Base-by-base conservation (phyloP, 2,797 vertebrate genomes). In the Acanthurus tractus region DNA sequence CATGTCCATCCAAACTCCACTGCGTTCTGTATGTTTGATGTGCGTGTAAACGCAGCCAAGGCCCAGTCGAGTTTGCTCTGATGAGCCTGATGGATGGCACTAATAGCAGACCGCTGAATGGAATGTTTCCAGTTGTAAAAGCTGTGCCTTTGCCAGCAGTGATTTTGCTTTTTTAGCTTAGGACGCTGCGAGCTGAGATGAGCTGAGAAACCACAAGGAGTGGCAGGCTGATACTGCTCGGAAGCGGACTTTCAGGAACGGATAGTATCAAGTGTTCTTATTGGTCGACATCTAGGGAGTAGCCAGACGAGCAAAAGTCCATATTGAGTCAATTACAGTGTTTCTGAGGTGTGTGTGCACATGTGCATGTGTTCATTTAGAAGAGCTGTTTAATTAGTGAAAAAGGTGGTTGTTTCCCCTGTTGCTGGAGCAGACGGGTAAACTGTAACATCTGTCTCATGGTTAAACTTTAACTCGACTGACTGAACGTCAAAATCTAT, bases 171-270 rank as follows among this genome's bases (percentile, higher is more conserved):
- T 74, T 76, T 83, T 72, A 55, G 66, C 70, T 73, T 62, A 78
- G 86, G 76, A 87, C 56, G 5, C 71, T 70, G 76, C 66, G 79
- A 87, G 84, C 85, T 29, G 25, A 29, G 85, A 90, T 86, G 83
- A 91, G 81, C 79, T 82, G 78, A 86, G 74, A 88, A 92, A 90
- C 90, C 90, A 61, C 88, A 83, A 85, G 72, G 73, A 86, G 79
- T 34, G 56, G 76, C 63, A 59, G 72, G 45, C 78, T 76, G 70
- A 54, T 84, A 71, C 79, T 70, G 70, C 74, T 85, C 23, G 74
- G 88, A 90, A 88, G 90, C 77, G 83, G 84, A 36, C 84, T 85
- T 78, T 81, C 61, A 71, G 53, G 40, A 86, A 85, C 38, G 63
- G 73, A 91, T 69, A 52, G 73, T 79, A 81, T 80, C 11, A 63